Evolutionary conservation across 1,140 invertebrate genomes (phyloP).

Genomic region (Forficula auricularia): DNA sequence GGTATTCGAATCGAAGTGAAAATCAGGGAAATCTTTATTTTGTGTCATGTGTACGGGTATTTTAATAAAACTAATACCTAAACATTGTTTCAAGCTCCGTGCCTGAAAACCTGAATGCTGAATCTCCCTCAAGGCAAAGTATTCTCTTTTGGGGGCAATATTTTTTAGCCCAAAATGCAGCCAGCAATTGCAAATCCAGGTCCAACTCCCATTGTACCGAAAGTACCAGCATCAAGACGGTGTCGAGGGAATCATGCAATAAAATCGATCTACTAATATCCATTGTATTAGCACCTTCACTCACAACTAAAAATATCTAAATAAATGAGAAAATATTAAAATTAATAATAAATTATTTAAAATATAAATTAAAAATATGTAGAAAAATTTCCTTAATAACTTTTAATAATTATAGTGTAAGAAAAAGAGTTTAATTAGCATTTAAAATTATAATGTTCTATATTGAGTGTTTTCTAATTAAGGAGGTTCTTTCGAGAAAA

Average conservation of each 20-base stretch:
- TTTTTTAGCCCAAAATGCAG: constrained; percentile 74
- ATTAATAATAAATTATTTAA: no score
- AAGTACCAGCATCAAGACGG: constrained; percentile 77
- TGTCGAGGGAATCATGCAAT: constrained; percentile 66
- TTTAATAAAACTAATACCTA: constrained; percentile 36
- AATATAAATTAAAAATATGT: no score
- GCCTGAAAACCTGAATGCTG: constrained; percentile 91
- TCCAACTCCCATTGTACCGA: constrained; percentile 95
- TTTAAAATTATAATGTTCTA: no score
- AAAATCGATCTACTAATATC: constrained; percentile 86
- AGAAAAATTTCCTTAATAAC: no score
- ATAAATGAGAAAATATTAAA: no score
- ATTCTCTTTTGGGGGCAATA: constrained; percentile 63
- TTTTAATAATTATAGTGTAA: no score
- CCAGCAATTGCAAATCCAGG: constrained; percentile 82
- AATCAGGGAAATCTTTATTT: no score
- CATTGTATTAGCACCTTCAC: constrained; percentile 97
- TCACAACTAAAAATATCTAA: constrained; percentile 83
- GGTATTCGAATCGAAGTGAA: no score
- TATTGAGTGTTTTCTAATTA: no score
- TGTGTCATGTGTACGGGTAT: no score
- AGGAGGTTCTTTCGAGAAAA: no score
- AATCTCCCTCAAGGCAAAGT: constrained; percentile 79
- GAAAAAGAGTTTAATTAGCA: no score
- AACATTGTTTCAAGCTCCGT: constrained; percentile 96